Conservation (phyloP, 2,888 invertebrate species). For the Polia nebulosa region DNA sequence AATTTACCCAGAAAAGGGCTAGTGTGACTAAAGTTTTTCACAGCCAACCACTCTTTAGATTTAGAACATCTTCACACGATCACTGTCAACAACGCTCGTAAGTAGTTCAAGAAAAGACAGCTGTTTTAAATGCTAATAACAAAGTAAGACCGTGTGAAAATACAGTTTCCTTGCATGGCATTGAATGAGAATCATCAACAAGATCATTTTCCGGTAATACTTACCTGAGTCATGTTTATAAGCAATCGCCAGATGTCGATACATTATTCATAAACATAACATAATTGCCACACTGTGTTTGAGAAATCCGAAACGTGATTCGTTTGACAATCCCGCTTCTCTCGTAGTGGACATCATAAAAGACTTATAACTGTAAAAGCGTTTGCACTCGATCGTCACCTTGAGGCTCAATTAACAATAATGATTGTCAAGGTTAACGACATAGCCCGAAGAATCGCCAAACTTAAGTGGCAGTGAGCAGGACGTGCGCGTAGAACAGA, state of each 20-base stretch:
- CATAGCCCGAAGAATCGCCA: too few relatives aligned
- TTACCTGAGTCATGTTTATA: conserved; percentile 44
- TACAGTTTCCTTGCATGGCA: neutral
- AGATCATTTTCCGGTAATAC: conserved; percentile 45
- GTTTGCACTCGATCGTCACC: neutral
- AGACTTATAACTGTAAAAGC: neutral
- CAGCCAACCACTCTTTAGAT: neutral
- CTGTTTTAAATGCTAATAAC: neutral
- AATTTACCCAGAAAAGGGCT: conserved; percentile 1
- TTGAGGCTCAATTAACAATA: neutral
- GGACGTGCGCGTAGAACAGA: too few relatives aligned
- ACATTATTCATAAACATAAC: conserved; percentile 38
- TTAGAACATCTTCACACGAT: neutral
- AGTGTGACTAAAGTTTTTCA: neutral
- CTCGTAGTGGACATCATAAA: neutral
- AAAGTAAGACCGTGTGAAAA: conserved; percentile 15
- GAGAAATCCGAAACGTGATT: neutral
- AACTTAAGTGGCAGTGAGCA: too few relatives aligned
- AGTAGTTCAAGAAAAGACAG: neutral
- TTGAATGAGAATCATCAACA: conserved; percentile 36
- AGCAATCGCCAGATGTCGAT: conserved; percentile 42
- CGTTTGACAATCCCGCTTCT: neutral
- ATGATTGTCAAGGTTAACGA: too few relatives aligned
- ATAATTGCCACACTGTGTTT: neutral
- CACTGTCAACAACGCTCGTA: neutral